These are phyloP conservation scores for Rhaphigaster nebulosa DNA, from an alignment of 2,888 invertebrate genomes.

Conservation along the genomic window DNA sequence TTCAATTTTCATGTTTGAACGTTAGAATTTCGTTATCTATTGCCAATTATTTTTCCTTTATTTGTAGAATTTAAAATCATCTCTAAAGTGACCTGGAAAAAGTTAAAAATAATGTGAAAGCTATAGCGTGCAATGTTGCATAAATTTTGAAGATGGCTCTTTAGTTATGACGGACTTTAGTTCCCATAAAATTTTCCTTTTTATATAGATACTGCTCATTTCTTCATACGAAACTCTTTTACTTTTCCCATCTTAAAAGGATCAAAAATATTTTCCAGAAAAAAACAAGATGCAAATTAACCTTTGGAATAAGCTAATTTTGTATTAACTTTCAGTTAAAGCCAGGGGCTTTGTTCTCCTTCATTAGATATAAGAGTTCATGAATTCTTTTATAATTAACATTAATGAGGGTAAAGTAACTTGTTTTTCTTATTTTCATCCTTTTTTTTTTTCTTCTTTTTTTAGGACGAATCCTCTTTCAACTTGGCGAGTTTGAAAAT, in stretches of 20 bases:
- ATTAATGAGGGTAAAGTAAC: background rate
- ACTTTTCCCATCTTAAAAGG: background rate
- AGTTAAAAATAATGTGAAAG: no score
- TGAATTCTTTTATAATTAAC: slow-evolving; percentile 39
- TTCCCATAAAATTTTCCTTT: background rate
- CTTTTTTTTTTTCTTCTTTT: background rate
- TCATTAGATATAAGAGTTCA: slow-evolving; percentile 22
- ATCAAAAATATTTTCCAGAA: background rate
- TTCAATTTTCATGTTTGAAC: no score
- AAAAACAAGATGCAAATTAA: slow-evolving; percentile 20
- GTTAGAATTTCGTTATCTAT: no score
- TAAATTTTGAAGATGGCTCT: no score
- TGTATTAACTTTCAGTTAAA: background rate
- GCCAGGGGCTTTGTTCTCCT: background rate
- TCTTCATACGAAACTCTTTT: background rate
- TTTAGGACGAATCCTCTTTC: slow-evolving; percentile 9
- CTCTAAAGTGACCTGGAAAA: no score
- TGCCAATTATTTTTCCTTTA: no score
- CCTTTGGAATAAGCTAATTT: slow-evolving; percentile 17
- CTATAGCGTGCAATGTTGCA: no score
- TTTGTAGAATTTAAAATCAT: no score
- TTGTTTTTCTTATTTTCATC: background rate
- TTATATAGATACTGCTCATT: background rate
- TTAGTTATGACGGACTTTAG: background rate
- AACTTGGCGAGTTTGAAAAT: background rate